Conservation (phyloP, 1,140 invertebrate species). For the Lepidurus apus region DNA sequence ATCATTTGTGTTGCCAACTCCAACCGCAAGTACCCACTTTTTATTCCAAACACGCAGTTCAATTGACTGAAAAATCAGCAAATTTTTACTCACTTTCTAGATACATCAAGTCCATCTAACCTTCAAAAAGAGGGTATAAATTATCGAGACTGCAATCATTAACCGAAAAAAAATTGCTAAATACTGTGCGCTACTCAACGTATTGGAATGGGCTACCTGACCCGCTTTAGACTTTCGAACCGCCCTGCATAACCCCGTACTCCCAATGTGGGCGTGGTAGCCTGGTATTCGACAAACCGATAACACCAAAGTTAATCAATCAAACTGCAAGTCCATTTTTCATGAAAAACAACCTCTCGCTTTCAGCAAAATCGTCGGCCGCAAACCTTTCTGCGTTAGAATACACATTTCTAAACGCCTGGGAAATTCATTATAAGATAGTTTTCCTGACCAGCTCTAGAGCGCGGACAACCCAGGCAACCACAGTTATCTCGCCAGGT, state of each 20-base stretch:
- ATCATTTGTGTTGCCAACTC: too few relatives aligned
- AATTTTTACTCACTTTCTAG: too few relatives aligned
- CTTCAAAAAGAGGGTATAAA: neutral
- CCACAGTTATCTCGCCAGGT: neutral
- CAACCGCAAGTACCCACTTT: too few relatives aligned
- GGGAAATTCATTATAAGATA: neutral
- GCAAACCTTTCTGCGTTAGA: neutral
- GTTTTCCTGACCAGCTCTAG: neutral
- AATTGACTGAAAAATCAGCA: too few relatives aligned
- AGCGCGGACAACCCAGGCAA: neutral
- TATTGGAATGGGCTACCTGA: neutral
- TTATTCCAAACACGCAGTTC: too few relatives aligned
- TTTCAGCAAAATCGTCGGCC: neutral
- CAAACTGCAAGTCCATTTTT: slow-evolving; percentile 13
- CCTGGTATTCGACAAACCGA: neutral
- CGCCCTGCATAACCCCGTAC: neutral
- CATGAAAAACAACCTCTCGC: neutral
- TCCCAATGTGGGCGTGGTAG: neutral
- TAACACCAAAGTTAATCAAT: slow-evolving; percentile 2
- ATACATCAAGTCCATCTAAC: too few relatives aligned
- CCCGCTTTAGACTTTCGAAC: neutral
- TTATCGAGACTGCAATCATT: neutral
- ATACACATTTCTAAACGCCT: neutral
- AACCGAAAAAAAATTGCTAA: neutral
- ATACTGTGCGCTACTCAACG: neutral